Evolutionary conservation across 2,888 invertebrate species (phyloP), one percentile per base, ranked within the genome.

Genomic region (Octonoba sinensis): DNA sequence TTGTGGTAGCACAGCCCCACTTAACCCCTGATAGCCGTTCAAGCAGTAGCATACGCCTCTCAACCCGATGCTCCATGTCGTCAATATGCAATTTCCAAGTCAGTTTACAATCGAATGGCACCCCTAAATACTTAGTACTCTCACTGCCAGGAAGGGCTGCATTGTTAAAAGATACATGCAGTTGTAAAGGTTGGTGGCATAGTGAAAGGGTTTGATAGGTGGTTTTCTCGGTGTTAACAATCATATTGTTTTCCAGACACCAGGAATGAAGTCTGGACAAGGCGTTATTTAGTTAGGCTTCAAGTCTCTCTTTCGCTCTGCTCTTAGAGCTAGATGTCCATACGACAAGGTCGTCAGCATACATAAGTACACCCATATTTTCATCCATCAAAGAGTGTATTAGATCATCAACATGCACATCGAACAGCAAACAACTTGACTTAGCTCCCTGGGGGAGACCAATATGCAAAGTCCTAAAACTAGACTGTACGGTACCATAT

Each of bases 231-330:
- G n/a, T n/a, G n/a, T 66, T 66, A 27, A 66, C 47, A 49, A 49
- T 47, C 66, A 66, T 66, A 16, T 49, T 66, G 51, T 47, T 47
- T 47, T 66, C 18, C 24, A 66, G 15, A 24, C 66, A 47, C 49
- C 49, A 66, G 12, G 47, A 49, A 51, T 12, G 66, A 8, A 66
- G 66, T 12, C 49, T 66, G 18, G 20, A 49, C 66, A 46, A 49
- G 24, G 47, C 66, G 16, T 47, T 51, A 20, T 18, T 66, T 8
- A 3, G n/a, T 16, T 36, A 18, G 1, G 18, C 18, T 44, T 27
- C 46, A 46, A 12, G 1, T 16, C 3, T 44, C 64, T 64, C 20
- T 1, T 4, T 47, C n/a, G n/a, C n/a, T n/a, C n/a, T n/a, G n/a
- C n/a, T n/a, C n/a, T n/a, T n/a, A n/a, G n/a, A n/a, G n/a, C 22